Percentiles rank a stretch among this genome's conserved stretches.
Evolutionary conservation across 2,888 invertebrate genomes (phyloP).

Genomic region (Heliconius hortense): DNA sequence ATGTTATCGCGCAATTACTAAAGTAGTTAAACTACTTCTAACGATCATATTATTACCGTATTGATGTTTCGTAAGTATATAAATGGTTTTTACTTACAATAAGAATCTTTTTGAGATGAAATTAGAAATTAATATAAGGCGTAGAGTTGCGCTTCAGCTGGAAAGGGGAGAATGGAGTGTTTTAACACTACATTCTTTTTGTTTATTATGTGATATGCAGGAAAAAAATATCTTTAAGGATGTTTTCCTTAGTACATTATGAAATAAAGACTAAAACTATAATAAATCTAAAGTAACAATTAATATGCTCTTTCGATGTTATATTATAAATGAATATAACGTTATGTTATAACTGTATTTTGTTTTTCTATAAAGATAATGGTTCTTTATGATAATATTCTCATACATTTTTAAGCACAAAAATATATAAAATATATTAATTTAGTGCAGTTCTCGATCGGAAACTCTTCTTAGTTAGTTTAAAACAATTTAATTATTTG

Average conservation of each 20-base stretch:
- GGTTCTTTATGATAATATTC: not conserved
- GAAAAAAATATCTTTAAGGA: no score
- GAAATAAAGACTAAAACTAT: not conserved
- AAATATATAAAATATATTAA: not conserved
- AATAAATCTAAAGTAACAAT: not conserved
- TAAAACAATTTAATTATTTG: no score
- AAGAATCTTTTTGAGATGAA: not conserved
- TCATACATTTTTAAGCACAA: not conserved
- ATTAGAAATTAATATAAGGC: no score
- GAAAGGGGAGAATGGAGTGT: no score
- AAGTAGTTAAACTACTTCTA: constrained; percentile 10
- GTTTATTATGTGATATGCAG: no score
- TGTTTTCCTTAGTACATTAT: not conserved
- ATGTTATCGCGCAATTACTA: constrained; percentile 4
- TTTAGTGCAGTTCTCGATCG: no score
- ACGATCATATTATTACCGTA: not conserved
- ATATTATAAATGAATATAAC: no score
- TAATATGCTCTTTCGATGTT: not conserved
- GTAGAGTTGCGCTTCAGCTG: no score
- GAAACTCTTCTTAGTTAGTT: no score
- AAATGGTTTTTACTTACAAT: not conserved
- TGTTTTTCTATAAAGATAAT: no score
- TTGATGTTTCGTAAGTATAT: constrained; percentile 4
- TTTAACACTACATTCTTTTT: no score
- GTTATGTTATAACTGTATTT: no score